Conservation (phyloP, 2,797 vertebrate species). For the Distichodus sexfasciatus region DNA sequence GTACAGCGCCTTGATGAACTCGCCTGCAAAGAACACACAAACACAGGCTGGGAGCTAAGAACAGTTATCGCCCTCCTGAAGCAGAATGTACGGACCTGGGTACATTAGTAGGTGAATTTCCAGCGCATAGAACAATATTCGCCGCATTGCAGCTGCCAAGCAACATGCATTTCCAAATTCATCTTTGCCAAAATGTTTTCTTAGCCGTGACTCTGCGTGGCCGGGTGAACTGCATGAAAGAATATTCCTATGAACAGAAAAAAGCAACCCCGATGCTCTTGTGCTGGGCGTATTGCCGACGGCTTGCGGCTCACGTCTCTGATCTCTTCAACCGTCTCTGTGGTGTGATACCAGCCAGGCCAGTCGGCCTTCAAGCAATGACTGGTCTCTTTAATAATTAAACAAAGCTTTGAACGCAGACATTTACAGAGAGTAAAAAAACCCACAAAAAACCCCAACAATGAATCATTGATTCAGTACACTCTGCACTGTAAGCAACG, state of each 20-base stretch:
- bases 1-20: slow-evolving; percentile 95
- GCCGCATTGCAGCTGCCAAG: too few relatives aligned
- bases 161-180: too few relatives aligned
- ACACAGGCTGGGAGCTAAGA: slow-evolving; percentile 14
- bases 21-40: slow-evolving; percentile 70
- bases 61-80: not conserved
- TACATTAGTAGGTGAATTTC: not conserved
- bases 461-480: slow-evolving; percentile 38
- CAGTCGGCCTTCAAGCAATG: slow-evolving; percentile 7
- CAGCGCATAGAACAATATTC: not conserved
- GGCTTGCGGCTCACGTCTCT: not conserved
- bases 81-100: not conserved
- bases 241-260: not conserved
- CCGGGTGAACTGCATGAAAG: not conserved
- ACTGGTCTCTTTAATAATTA: slow-evolving; percentile 37
- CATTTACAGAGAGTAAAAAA: not conserved
- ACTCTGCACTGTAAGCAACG: not conserved
- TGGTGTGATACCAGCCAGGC: not conserved
- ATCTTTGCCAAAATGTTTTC: too few relatives aligned
- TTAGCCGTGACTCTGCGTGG: too few relatives aligned
- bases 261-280: not conserved
- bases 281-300: not conserved
- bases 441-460: slow-evolving; percentile 1
- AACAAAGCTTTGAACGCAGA: slow-evolving; percentile 35
- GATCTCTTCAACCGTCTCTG: not conserved